These are phyloP conservation scores for Therioaphis trifolii DNA, from an alignment of 2,888 invertebrate genomes.

Conservation along the genomic window DNA sequence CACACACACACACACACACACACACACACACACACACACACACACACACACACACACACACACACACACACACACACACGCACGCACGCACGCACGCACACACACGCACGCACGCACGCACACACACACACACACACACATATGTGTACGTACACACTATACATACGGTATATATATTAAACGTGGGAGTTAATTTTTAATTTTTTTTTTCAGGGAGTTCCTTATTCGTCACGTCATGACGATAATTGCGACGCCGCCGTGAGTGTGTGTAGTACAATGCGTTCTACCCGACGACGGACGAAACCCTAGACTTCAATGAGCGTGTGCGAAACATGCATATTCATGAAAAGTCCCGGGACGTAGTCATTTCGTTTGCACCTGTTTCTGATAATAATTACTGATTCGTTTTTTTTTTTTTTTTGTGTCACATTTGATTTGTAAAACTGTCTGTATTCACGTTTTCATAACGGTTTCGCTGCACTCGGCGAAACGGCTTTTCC, in stretches of 20 bases:
- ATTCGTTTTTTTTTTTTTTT: neutral
- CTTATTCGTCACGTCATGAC: neutral
- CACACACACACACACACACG: too few relatives aligned
- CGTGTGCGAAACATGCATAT: neutral
- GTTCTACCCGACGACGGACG: too few relatives aligned
- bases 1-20: too few relatives aligned
- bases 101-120: too few relatives aligned
- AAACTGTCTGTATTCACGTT: neutral
- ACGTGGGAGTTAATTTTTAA: neutral
- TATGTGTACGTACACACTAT: too few relatives aligned
- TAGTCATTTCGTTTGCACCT: neutral
- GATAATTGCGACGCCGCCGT: neutral
- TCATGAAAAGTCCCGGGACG: neutral
- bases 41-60: too few relatives aligned
- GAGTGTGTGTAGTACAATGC: too few relatives aligned
- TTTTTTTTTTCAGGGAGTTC: neutral
- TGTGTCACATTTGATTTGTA: slow-evolving; percentile 13
- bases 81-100: too few relatives aligned
- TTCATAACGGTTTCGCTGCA: neutral
- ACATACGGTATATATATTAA: neutral
- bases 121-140: too few relatives aligned
- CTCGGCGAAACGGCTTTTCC: neutral
- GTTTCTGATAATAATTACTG: neutral
- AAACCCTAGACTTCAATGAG: neutral
- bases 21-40: too few relatives aligned